These are phyloP conservation scores for Melieria crassipennis DNA, from an alignment of 2,888 invertebrate genomes.

Conservation along the genomic window DNA sequence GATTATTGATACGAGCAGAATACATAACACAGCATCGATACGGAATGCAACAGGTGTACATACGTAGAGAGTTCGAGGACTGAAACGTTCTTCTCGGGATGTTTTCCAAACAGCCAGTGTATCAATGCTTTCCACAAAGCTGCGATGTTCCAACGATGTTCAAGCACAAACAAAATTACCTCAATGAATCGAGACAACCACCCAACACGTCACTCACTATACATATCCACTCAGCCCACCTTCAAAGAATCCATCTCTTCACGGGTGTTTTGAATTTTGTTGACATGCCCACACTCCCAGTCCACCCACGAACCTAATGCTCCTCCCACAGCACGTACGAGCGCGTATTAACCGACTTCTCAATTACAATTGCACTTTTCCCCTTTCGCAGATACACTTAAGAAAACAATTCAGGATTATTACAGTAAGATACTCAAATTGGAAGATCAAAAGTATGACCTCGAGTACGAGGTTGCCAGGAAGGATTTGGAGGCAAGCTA, in stretches of 20 bases:
- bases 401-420: constrained; percentile 62
- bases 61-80: too few species aligned
- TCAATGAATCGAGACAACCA: too few species aligned
- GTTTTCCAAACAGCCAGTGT: too few species aligned
- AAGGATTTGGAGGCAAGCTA: constrained; percentile 93
- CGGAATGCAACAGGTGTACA: too few species aligned
- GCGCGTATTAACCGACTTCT: constrained; percentile 17
- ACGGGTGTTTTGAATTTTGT: constrained; percentile 25
- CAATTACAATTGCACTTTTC: constrained; percentile 42
- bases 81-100: too few species aligned
- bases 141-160: too few species aligned
- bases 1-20: too few species aligned
- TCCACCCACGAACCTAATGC: too few species aligned
- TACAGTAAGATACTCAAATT: constrained; percentile 62
- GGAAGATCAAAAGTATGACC: constrained; percentile 88
- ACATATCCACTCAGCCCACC: constrained; percentile 28
- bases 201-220: too few species aligned
- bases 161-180: too few species aligned
- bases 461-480: constrained; percentile 95
- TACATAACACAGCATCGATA: too few species aligned
- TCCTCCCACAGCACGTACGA: background rate
- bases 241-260: constrained; percentile 32
- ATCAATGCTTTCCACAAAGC: too few species aligned
- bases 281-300: constrained; percentile 9
- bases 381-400: constrained; percentile 59